phyloP scores from a whole-genome alignment of 2,113 vertebrate genomes.

The Urocolius indicus region DNA sequence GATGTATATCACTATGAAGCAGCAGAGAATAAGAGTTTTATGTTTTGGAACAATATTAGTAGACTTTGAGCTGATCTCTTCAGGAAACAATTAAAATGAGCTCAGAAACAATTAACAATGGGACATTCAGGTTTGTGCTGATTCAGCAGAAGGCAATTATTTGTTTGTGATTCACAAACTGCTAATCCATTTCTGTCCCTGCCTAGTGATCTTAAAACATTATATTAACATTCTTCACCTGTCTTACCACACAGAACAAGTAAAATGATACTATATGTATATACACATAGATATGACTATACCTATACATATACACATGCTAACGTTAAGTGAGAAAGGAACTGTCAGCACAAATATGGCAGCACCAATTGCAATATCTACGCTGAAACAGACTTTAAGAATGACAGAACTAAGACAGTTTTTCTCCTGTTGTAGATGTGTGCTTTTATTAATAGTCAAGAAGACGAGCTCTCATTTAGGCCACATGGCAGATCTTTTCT shows the following conservation, averaged over 20 bases:
- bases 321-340: not conserved
- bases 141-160: constrained; percentile 26
- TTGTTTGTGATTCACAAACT: not conserved
- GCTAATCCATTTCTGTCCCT: not conserved
- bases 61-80: constrained; percentile 1
- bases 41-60: constrained; percentile 5
- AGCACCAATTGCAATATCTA: not conserved
- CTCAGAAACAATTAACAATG: constrained; percentile 18
- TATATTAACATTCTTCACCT: not conserved
- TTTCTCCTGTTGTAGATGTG: not conserved
- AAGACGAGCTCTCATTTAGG: not conserved
- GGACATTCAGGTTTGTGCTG: constrained; percentile 6
- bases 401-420: not conserved
- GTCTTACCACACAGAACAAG: not conserved
- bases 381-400: not conserved
- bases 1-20: not conserved
- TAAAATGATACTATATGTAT: not conserved
- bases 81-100: not conserved
- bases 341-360: not conserved
- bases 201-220: not conserved
- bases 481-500: not conserved
- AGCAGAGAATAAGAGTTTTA: constrained; percentile 5
- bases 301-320: no score
- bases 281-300: not conserved
- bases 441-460: not conserved